Evolutionary conservation across 2,888 invertebrate genomes (phyloP), one percentile per base, ranked within the genome.

Genomic region (Rotaria socialis): DNA sequence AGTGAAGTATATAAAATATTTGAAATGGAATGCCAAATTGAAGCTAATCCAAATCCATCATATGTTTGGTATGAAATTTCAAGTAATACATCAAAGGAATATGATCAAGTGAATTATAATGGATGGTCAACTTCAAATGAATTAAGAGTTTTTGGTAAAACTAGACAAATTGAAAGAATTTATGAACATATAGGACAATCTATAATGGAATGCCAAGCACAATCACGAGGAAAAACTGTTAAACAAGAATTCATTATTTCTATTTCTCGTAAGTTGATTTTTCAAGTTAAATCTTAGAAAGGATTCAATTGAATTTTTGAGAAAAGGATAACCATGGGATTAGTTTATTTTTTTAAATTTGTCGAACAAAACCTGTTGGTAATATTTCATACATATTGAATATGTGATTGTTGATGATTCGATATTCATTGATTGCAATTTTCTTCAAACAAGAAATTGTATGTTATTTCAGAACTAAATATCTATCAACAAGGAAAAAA

Each of bases 21-120:
- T 10, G 24, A 47, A n/a, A 47, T 80, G 47, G 80, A 80, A 41
- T 80, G 80, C 47, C 80, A 80, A 24, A 80, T 80, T 11, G 80
- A 80, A 80, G 80, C 80, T 24, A 80, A 80, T 80, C 80, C 80
- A 47, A 43, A 1, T 22, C 47, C 80, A 80, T 47, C 47, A 5
- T 80, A 80, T 80, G 80, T 80, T 47, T 80, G 80, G 80, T 80
- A 80, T 47, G 80, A 80, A n/a, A 67, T 35, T 6, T n/a, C 24
- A 47, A 80, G 47, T 80, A 47, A 43, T 80, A 35, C 19, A 47
- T 47, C 80, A 43, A 47, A 0, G 11, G 67, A 11, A 11, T 67
- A 14, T 11, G 35, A 24, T 35, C 35, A 67, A 16, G 4, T 27
- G 5, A 67, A 67, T 80, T 67, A 10, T 16, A 22, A 80, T 80